These are phyloP conservation scores for Drosophila erecta DNA, from an alignment of 1,140 invertebrate species.

Conservation along the genomic window DNA sequence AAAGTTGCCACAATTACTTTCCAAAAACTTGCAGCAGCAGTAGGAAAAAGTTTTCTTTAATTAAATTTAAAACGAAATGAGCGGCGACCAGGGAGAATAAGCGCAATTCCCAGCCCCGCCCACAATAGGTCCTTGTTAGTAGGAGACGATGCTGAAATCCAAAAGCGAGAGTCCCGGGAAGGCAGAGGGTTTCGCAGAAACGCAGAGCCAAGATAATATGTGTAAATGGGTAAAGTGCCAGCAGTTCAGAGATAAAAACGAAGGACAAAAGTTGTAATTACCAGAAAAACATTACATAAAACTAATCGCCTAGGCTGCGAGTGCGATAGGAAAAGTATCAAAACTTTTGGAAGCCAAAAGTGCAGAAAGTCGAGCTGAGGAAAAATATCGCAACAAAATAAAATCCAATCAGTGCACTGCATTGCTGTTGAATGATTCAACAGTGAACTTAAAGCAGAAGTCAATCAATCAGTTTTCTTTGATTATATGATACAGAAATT, in stretches of 20 bases:
- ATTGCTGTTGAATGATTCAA: constrained; percentile 50
- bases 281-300: constrained; percentile 42
- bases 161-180: not conserved
- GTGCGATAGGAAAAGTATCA: constrained; percentile 10
- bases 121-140: constrained; percentile 32
- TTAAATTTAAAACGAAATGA: constrained; percentile 82
- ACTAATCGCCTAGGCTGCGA: constrained; percentile 36
- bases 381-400: constrained; percentile 6
- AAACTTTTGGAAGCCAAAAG: constrained; percentile 6
- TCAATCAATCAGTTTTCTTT: constrained; percentile 20
- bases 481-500: constrained; percentile 11
- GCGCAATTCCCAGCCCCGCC: constrained; percentile 7
- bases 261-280: constrained; percentile 56
- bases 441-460: constrained; percentile 15
- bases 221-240: constrained; percentile 44
- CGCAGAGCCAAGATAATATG: constrained; percentile 18
- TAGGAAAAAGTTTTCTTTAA: constrained; percentile 72
- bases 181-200: not conserved
- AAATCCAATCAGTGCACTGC: constrained; percentile 51
- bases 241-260: constrained; percentile 30
- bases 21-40: constrained; percentile 61
- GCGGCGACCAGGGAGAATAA: constrained; percentile 51
- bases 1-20: constrained; percentile 81
- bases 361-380: not conserved
- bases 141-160: constrained; percentile 44